Evolutionary conservation across 2,797 vertebrate genomes (phyloP).

Genomic region (Enteromius radiatus): DNA sequence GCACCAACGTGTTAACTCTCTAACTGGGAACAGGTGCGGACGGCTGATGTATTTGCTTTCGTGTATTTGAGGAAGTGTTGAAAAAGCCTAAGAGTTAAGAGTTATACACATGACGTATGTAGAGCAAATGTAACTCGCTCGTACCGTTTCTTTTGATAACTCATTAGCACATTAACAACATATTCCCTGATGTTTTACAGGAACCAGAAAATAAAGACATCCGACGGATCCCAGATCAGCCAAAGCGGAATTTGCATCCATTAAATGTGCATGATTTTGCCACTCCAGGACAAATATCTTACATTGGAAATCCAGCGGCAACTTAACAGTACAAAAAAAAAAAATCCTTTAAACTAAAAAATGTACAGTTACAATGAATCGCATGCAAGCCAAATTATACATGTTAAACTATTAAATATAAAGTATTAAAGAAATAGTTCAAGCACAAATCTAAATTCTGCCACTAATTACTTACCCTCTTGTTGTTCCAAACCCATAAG

Average conservation of each 20-base stretch:
- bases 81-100: conserved; percentile 40
- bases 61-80: conserved; percentile 27
- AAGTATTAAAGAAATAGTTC: background rate
- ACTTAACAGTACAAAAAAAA: background rate
- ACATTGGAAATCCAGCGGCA: background rate
- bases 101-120: conserved; percentile 7
- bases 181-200: conserved; percentile 35
- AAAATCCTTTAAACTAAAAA: background rate
- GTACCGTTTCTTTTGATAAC: background rate
- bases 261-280: background rate
- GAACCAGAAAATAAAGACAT: conserved; percentile 54
- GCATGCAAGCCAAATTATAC: background rate
- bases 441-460: background rate
- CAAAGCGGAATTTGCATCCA: background rate
- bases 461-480: background rate
- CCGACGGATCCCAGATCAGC: background rate
- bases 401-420: background rate
- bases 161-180: conserved; percentile 30
- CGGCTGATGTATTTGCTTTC: background rate
- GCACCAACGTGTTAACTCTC: conserved; percentile 30
- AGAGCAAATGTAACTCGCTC: conserved; percentile 10
- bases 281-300: background rate
- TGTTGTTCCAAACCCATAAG: background rate
- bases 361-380: background rate
- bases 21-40: conserved; percentile 33